phyloP scores from a whole-genome alignment of 2,888 invertebrate genomes.

The Beris chalybata region DNA sequence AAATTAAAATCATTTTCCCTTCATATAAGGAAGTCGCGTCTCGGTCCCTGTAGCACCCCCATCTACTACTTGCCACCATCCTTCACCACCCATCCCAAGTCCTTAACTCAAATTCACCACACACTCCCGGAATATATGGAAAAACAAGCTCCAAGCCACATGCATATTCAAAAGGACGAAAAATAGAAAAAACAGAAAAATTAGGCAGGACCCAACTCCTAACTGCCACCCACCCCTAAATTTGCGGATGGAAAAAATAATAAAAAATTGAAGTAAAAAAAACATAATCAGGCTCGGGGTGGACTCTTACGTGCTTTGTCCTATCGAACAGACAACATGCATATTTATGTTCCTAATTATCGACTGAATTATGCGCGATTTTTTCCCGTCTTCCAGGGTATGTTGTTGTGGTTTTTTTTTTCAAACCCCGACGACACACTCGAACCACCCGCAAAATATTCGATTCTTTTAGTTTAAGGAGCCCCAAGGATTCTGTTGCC shows the following conservation, averaged over 20 bases:
- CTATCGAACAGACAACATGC: conserved; percentile 39
- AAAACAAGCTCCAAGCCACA: conserved; percentile 29
- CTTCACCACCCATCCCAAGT: conserved; percentile 12
- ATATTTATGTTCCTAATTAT: conserved; percentile 41
- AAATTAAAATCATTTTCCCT: conserved; percentile 40
- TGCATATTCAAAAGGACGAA: conserved; percentile 37
- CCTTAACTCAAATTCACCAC: conserved; percentile 21
- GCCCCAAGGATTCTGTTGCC: background rate
- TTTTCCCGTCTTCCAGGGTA: conserved; percentile 26
- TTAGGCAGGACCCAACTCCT: conserved; percentile 35
- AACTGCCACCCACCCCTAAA: conserved; percentile 18
- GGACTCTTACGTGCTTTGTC: conserved; percentile 32
- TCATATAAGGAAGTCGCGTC: conserved; percentile 27
- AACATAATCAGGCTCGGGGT: conserved; percentile 23
- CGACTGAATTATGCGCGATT: conserved; percentile 38
- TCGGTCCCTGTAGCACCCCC: conserved; percentile 16
- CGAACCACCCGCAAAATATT: background rate
- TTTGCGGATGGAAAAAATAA: conserved; percentile 10
- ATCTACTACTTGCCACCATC: conserved; percentile 8
- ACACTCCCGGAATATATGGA: conserved; percentile 9
- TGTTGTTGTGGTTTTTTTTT: conserved; percentile 6
- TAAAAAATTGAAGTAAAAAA: conserved; percentile 15
- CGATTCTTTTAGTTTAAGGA: background rate
- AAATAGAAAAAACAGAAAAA: conserved; percentile 34
- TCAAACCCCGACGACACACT: background rate